Percentiles rank a stretch among this genome's conserved stretches.
Evolutionary conservation across 2,888 invertebrate species (phyloP).

Genomic region (Luperina nickerlii): DNA sequence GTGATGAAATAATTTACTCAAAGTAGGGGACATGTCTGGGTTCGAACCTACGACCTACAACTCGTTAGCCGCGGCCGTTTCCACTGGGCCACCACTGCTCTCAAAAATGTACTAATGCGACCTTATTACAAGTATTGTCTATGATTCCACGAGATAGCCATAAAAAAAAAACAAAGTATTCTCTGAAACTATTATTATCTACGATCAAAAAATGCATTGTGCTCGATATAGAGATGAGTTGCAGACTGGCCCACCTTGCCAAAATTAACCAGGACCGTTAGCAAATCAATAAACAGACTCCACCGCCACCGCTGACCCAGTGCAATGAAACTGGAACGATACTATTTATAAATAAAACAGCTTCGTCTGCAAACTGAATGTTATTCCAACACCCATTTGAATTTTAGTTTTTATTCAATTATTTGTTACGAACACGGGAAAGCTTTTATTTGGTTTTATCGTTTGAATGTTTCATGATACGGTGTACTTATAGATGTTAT

Average conservation of each 20-base stretch:
- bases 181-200: background rate
- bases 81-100: background rate
- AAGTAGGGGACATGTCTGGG: too few relatives aligned
- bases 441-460: conserved; percentile 72
- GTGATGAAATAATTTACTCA: too few relatives aligned
- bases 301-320: conserved; percentile 83
- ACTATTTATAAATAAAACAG: conserved; percentile 84
- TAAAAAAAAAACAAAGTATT: background rate
- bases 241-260: conserved; percentile 76
- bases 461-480: conserved; percentile 17
- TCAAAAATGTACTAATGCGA: conserved; percentile 2
- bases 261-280: conserved; percentile 85
- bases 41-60: too few relatives aligned
- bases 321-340: conserved; percentile 84
- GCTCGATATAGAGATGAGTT: conserved; percentile 31
- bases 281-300: conserved; percentile 87
- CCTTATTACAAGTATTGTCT: background rate
- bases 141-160: background rate
- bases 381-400: conserved; percentile 81
- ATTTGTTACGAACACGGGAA: conserved; percentile 74
- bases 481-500: background rate
- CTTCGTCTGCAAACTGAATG: conserved; percentile 78
- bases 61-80: too few relatives aligned
- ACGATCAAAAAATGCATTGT: conserved; percentile 44
- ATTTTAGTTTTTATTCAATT: conserved; percentile 74